These are phyloP conservation scores for Hydrocynus forskahlii DNA, from an alignment of 2,797 vertebrate species.

Conservation along the genomic window DNA sequence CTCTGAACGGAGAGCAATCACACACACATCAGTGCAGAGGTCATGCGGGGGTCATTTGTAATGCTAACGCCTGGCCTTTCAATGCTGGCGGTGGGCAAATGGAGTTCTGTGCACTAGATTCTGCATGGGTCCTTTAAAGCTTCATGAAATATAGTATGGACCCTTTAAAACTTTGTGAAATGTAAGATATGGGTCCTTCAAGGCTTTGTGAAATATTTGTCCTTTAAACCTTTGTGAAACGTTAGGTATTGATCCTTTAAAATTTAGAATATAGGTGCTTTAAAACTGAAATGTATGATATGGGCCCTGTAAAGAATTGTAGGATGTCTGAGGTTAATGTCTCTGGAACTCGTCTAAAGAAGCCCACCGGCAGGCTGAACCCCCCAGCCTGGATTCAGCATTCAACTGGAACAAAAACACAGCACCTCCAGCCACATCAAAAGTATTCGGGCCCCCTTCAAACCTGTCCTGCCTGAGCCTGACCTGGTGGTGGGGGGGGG, in stretches of 20 bases:
- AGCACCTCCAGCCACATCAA: constrained; percentile 46
- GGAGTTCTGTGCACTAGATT: no score
- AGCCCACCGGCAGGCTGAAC: not conserved
- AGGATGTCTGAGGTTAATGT: not conserved
- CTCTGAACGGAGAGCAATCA: constrained; percentile 69
- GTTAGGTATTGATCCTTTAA: no score
- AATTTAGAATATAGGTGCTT: no score
- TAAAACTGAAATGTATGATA: no score
- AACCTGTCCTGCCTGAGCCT: constrained; percentile 29
- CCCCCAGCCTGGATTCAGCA: not conserved
- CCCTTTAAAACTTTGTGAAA: no score
- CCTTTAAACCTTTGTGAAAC: no score
- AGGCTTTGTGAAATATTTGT: no score
- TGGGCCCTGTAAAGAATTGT: no score
- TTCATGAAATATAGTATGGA: no score
- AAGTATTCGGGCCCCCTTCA: constrained; percentile 32
- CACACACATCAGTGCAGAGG: constrained; percentile 74
- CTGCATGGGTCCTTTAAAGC: no score
- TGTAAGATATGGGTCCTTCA: no score
- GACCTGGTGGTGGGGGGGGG: constrained; percentile 29
- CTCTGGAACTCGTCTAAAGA: not conserved
- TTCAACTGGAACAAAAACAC: constrained; percentile 45
- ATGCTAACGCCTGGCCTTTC: not conserved
- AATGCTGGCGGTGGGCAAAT: not conserved
- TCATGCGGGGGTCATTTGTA: not conserved